Evolutionary conservation across 1,140 invertebrate genomes (phyloP).

Genomic region (Nephotettix cincticeps): DNA sequence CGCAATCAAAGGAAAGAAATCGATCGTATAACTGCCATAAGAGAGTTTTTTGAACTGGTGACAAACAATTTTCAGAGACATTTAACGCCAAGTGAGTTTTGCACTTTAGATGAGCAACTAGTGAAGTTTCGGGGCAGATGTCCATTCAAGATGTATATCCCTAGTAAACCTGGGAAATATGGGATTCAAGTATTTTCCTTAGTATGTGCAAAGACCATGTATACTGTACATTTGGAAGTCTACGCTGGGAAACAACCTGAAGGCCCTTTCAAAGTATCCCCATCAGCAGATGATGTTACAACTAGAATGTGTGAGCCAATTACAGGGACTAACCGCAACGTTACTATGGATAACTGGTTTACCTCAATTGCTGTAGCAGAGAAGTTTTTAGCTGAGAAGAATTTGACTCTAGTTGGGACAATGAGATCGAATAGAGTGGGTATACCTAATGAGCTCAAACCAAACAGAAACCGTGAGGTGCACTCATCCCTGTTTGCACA

Average conservation of each 20-base stretch:
- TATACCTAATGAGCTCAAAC: conserved; percentile 43
- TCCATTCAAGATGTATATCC: conserved; percentile 42
- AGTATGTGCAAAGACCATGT: conserved; percentile 41
- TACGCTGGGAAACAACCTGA: conserved; percentile 44
- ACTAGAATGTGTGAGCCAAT: conserved; percentile 34
- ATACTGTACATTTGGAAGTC: conserved; percentile 42
- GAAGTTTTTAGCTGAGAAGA: conserved; percentile 40
- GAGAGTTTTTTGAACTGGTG: conserved; percentile 42
- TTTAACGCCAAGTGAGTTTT: conserved; percentile 40
- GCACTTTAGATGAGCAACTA: conserved; percentile 48
- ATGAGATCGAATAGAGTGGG: conserved; percentile 44
- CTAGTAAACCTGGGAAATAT: conserved; percentile 39
- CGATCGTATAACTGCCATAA: conserved; percentile 44
- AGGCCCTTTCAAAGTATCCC: conserved; percentile 40
- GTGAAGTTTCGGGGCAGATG: conserved; percentile 42
- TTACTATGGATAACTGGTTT: conserved; percentile 40
- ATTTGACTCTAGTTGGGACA: conserved; percentile 44
- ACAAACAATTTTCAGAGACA: conserved; percentile 35
- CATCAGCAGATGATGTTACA: conserved; percentile 38
- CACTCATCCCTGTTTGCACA: background rate
- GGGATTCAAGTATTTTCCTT: conserved; percentile 41
- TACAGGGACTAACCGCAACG: conserved; percentile 33
- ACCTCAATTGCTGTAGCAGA: no score
- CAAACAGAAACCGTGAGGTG: conserved; percentile 29
- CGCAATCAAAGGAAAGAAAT: conserved; percentile 40